These are phyloP conservation scores for Chlamydotis undulata DNA, from an alignment of 2,113 vertebrate species.

Conservation along the genomic window DNA sequence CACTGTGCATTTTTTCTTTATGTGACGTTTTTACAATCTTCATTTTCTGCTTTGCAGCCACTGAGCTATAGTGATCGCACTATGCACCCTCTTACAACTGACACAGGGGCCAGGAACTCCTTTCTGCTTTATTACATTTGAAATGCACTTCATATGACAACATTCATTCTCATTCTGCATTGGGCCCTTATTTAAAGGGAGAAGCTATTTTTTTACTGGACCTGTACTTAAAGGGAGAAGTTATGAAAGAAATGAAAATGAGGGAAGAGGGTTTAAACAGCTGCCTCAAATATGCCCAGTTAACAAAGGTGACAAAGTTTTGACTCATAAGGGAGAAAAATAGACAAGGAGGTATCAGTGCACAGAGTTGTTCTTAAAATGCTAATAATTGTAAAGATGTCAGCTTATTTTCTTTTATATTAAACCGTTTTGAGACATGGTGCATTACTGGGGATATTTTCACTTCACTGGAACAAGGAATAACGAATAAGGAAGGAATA, in stretches of 20 bases:
- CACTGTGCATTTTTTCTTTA: constrained; percentile 95
- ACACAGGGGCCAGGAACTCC: constrained; percentile 81
- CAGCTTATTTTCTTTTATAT: constrained; percentile 28
- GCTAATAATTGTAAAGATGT: background rate
- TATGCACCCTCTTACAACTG: constrained; percentile 86
- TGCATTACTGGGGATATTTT: background rate
- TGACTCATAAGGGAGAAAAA: background rate
- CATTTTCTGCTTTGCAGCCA: constrained; percentile 98
- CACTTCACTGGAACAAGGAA: background rate
- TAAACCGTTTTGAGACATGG: constrained; percentile 34
- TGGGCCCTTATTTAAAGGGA: constrained; percentile 52
- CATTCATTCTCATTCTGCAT: constrained; percentile 71
- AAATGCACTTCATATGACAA: constrained; percentile 76
- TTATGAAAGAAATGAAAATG: constrained; percentile 62
- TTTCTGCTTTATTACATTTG: constrained; percentile 78
- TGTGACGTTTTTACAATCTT: constrained; percentile 98
- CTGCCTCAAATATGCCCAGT: constrained; percentile 26
- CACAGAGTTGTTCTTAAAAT: constrained; percentile 12
- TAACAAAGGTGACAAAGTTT: constrained; percentile 53
- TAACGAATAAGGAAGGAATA: background rate
- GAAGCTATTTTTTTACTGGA: constrained; percentile 56
- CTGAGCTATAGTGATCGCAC: constrained; percentile 87
- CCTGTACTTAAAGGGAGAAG: constrained; percentile 41
- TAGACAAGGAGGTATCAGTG: background rate
- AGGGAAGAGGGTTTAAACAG: constrained; percentile 22